Base-by-base conservation (phyloP, 2,888 invertebrate species). In the Eupithecia pulchellata region DNA sequence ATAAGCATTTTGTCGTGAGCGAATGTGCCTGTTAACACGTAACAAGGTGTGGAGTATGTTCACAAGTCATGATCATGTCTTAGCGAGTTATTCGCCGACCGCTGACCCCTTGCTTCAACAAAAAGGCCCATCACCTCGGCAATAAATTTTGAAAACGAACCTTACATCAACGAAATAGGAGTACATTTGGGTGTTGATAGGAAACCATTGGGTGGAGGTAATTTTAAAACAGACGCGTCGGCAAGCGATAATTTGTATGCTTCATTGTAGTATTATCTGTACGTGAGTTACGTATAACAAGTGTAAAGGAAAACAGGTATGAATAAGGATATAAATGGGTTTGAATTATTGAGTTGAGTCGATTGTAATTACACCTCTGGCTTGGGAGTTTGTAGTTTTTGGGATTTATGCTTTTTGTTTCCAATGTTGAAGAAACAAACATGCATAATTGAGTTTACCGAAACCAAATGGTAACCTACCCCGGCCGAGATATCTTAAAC, bases 21-120 rank as follows among this genome's bases (percentile, higher is more conserved):
- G 91, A 92, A 92, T 91, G 90, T 89, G 92, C 86, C 93, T 92
- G 93, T 93, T 94, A 93, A 92, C 93, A 94, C 92, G 89, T 94
- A 94, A 93, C 94, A 88, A 94, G 93, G 93, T 94, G 93, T 93
- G 89, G 93, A 94, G 86, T 90, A 90, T 91, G 91, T 72, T 75
- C 75, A 76, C 77, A 91, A 93, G 93, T 92, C 93, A 93, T 92
- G 93, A 93, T 91, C 92, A 91, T 91, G 93, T 92, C 93, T 94
- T 90, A 89, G 85, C 91, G 82, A 92, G 92, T 92, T 93, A 91
- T 93, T 87, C 91, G 89, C 90, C 92, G 92, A 93, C 90, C 93
- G 91, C 91, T 93, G 93, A 93, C 92, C 92, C 82, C 84, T 73
- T 68, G 68, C 79, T 75, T 75, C 84, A 85, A 83, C 81, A 78